phyloP scores from a whole-genome alignment of 1,140 invertebrate species.

The Phocides pigmalion region DNA sequence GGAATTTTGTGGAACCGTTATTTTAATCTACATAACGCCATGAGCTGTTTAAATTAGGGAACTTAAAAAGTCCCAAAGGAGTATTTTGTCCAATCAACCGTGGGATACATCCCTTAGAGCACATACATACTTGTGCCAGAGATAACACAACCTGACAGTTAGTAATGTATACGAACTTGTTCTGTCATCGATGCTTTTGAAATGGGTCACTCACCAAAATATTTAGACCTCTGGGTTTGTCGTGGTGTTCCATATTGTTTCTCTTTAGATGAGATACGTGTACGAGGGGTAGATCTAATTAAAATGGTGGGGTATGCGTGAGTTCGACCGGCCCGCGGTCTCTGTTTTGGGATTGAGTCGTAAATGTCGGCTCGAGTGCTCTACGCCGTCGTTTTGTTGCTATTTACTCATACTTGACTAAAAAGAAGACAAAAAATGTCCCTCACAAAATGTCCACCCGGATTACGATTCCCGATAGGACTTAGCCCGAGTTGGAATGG shows the following conservation, averaged over 20 bases:
- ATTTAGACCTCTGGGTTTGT: constrained; percentile 42
- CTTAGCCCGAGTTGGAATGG: constrained; percentile 46
- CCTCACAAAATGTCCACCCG: constrained; percentile 48
- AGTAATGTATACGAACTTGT: constrained; percentile 68
- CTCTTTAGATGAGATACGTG: constrained; percentile 24
- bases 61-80: constrained; percentile 29
- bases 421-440: constrained; percentile 58
- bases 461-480: constrained; percentile 57
- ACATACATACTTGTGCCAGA: constrained; percentile 59
- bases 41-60: constrained; percentile 36
- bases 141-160: constrained; percentile 69
- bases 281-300: constrained; percentile 56
- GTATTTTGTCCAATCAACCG: constrained; percentile 47
- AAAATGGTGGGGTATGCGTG: constrained; percentile 59
- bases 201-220: constrained; percentile 51
- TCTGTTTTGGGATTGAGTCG: constrained; percentile 78
- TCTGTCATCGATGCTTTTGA: constrained; percentile 68
- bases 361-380: constrained; percentile 76
- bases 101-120: constrained; percentile 56
- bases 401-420: constrained; percentile 67
- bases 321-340: constrained; percentile 58
- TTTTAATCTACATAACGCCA: constrained; percentile 8
- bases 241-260: constrained; percentile 19
- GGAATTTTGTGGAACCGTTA: not conserved
- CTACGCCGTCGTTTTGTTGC: constrained; percentile 66